Percentiles rank a stretch among this genome's conserved stretches.
These are phyloP conservation scores for Megalops atlanticus DNA, from an alignment of 2,113 vertebrate species.

Conservation along the genomic window DNA sequence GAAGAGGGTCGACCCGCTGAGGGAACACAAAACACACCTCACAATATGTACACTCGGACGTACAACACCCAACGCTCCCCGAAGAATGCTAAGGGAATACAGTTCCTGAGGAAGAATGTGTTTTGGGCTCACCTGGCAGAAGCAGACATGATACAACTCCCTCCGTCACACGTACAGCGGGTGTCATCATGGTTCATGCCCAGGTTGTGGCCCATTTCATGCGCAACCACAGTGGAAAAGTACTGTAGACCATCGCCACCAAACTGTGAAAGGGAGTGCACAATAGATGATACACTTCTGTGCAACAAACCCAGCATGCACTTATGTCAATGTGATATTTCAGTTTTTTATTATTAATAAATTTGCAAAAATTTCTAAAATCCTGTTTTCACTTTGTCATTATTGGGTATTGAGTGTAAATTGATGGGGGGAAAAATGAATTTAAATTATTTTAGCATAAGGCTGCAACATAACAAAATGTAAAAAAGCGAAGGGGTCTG, in stretches of 20 bases:
- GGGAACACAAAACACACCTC: background rate
- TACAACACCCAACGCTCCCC: background rate
- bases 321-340: too few relatives aligned
- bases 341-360: too few relatives aligned
- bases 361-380: too few relatives aligned
- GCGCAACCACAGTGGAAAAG: slow-evolving; percentile 77
- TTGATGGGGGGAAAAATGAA: too few relatives aligned
- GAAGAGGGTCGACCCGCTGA: slow-evolving; percentile 72
- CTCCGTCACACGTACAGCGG: slow-evolving; percentile 50
- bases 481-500: too few relatives aligned
- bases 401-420: too few relatives aligned
- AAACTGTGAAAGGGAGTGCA: slow-evolving; percentile 60
- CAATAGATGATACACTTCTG: background rate
- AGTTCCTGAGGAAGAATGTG: too few relatives aligned
- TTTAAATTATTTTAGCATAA: too few relatives aligned
- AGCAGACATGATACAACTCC: slow-evolving; percentile 74
- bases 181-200: slow-evolving; percentile 79
- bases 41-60: background rate
- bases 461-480: too few relatives aligned
- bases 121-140: slow-evolving; percentile 71
- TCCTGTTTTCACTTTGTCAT: too few relatives aligned
- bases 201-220: slow-evolving; percentile 86
- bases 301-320: too few relatives aligned
- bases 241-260: slow-evolving; percentile 26
- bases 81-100: too few relatives aligned